These are phyloP conservation scores for Melipona quadrifasciata DNA, from an alignment of 1,140 invertebrate species.

Conservation along the genomic window DNA sequence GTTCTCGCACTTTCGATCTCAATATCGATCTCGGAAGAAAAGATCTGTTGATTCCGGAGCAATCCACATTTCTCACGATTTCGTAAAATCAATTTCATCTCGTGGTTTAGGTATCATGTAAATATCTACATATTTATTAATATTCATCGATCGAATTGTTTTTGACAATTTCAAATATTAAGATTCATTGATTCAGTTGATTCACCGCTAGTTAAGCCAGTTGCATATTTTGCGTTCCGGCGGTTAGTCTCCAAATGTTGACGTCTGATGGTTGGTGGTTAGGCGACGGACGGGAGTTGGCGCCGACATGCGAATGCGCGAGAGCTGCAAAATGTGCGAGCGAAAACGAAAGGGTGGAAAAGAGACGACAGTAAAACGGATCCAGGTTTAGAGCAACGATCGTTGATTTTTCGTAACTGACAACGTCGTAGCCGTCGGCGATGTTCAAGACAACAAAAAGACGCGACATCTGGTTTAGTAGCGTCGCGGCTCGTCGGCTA, in stretches of 20 bases:
- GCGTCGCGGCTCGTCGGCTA: constrained; percentile 71
- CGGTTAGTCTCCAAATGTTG: neutral
- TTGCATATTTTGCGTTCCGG: neutral
- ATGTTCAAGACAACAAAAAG: neutral
- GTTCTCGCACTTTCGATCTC: neutral
- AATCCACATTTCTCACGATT: neutral
- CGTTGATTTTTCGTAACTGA: constrained; percentile 28
- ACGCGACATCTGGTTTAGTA: constrained; percentile 70
- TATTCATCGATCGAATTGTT: neutral
- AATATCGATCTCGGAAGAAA: neutral
- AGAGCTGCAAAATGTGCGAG: neutral
- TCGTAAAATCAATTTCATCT: neutral
- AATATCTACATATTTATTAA: no score
- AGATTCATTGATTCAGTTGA: no score
- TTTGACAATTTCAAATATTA: neutral
- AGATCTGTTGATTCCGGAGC: neutral
- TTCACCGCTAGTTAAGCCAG: no score
- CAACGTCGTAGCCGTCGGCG: neutral
- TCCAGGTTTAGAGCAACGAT: constrained; percentile 53
- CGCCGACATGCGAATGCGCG: constrained; percentile 30
- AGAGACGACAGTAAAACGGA: constrained; percentile 1
- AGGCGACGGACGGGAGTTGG: constrained; percentile 4
- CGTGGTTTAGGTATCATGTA: no score
- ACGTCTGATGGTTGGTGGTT: neutral
- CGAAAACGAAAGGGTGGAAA: constrained; percentile 8